A percentile compares a stretch with the other conserved stretches of the same genome.
Conservation (phyloP, 2,888 invertebrate species). For the Lasioglossum villosulum region DNA sequence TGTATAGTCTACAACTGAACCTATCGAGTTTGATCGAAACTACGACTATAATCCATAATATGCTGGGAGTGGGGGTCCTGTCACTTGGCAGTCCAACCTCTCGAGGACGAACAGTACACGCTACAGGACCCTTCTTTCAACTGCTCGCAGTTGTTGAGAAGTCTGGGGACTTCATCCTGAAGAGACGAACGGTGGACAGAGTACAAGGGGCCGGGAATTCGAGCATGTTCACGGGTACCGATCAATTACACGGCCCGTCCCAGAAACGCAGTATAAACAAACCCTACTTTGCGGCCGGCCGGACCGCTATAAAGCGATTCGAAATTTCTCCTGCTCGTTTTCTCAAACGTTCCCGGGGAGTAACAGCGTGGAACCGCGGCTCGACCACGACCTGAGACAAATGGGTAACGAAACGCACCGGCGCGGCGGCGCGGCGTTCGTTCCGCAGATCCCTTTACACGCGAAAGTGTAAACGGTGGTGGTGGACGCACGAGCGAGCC, state of each 20-base stretch:
- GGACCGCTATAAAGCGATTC: conserved; percentile 56
- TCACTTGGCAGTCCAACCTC: not conserved
- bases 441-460: conserved; percentile 63
- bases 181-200: not conserved
- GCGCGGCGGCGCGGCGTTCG: conserved; percentile 53
- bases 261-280: conserved; percentile 52
- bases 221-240: conserved; percentile 20
- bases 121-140: not conserved
- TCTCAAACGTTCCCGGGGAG: conserved; percentile 56
- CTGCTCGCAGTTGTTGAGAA: not conserved
- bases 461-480: conserved; percentile 79
- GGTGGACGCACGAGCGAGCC: conserved; percentile 72
- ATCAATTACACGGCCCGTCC: conserved; percentile 47
- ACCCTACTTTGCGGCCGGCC: conserved; percentile 49
- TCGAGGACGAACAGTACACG: not conserved
- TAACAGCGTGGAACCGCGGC: conserved; percentile 69
- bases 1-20: too few species aligned
- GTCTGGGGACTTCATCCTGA: not conserved
- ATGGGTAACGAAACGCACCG: conserved; percentile 72
- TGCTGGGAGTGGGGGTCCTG: not conserved
- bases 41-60: not conserved
- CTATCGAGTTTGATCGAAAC: too few species aligned
- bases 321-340: conserved; percentile 59
- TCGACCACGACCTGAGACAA: conserved; percentile 78
- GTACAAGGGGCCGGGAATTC: not conserved